Base-by-base conservation (phyloP, 1,140 invertebrate species). In the Drosophila simulans region DNA sequence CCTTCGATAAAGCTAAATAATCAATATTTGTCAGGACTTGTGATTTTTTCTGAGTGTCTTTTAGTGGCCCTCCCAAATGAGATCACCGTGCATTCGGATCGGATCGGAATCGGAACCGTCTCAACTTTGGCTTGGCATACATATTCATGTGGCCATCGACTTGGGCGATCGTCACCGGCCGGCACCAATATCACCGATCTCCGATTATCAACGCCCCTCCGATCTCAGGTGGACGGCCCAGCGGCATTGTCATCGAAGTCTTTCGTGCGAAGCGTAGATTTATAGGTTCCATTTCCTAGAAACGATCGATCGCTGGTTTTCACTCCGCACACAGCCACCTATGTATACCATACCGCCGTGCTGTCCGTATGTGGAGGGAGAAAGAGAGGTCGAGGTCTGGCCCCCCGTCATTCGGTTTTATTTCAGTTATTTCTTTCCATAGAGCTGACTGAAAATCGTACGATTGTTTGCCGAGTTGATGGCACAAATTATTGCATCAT, bases 401-500 rank as follows among this genome's bases (percentile, higher is more conserved):
- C 20, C 25, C 45, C 40, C 48, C 62, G 62, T 39, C 62, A 43
- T 59, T 39, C 45, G 63, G 17, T 65, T 65, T 43, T 56, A 35
- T 10, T 17, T 17, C 35, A 1, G 17, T 12, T 15, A 0, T 55
- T 37, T 37, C 7, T 46, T 39, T 65, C 53, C 48, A 51, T 42
- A 37, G 39, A 62, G 35, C 49, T 55, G 77, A 71, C 64, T 77
- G 68, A 63, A 66, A 63, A 85, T 86, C 72, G 58, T 80, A 49
- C 43, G 73, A 75, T 80, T 59, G 27, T 53, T 59, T 55, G 52
- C 46, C 31, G 72, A 65, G 49, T 65, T 74, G 54, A 69, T 80
- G 78, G 59, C 74, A 78, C 59, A 76, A 85, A 86, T 86, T 86
- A 86, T 86, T 86, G 82, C 81, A 85, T 77, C 81, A 85, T 79